Percentiles rank a stretch among this genome's conserved stretches.
phyloP scores from a whole-genome alignment of 2,797 vertebrate genomes.

The Alauda arvensis region DNA sequence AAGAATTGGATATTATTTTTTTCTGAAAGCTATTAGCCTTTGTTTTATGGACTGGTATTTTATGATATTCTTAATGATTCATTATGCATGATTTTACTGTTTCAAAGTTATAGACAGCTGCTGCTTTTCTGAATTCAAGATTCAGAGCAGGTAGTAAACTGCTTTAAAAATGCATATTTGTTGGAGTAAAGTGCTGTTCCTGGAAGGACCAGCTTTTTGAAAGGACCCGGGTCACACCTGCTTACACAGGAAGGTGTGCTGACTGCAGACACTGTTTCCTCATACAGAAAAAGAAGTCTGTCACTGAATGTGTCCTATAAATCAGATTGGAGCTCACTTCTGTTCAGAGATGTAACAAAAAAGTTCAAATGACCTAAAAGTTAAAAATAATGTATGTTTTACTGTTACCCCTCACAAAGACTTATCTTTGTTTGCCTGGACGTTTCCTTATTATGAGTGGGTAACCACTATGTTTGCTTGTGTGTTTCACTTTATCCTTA shows the following conservation, averaged over 20 bases:
- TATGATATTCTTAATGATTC: background rate
- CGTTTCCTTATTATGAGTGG: background rate
- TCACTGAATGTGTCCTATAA: constrained; percentile 36
- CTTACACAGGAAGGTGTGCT: constrained; percentile 17
- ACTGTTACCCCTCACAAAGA: background rate
- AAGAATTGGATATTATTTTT: background rate
- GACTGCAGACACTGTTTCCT: constrained; percentile 35
- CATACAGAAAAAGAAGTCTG: constrained; percentile 25
- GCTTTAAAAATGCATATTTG: constrained; percentile 51
- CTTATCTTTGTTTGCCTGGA: constrained; percentile 15
- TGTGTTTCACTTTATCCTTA: constrained; percentile 16
- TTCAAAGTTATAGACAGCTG: background rate
- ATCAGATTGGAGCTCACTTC: constrained; percentile 25
- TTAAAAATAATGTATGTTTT: constrained; percentile 32
- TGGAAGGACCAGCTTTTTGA: constrained; percentile 32
- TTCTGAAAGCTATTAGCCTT: background rate
- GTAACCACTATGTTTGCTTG: background rate
- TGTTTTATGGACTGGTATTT: background rate
- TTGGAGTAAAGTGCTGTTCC: constrained; percentile 15
- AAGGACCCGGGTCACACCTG: constrained; percentile 36
- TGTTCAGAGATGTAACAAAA: constrained; percentile 10
- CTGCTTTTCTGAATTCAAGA: constrained; percentile 40
- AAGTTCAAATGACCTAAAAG: constrained; percentile 37
- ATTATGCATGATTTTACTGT: background rate
- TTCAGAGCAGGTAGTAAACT: constrained; percentile 56